Conservation (phyloP, 1,140 invertebrate species). For the Hypsibius dujardini region DNA sequence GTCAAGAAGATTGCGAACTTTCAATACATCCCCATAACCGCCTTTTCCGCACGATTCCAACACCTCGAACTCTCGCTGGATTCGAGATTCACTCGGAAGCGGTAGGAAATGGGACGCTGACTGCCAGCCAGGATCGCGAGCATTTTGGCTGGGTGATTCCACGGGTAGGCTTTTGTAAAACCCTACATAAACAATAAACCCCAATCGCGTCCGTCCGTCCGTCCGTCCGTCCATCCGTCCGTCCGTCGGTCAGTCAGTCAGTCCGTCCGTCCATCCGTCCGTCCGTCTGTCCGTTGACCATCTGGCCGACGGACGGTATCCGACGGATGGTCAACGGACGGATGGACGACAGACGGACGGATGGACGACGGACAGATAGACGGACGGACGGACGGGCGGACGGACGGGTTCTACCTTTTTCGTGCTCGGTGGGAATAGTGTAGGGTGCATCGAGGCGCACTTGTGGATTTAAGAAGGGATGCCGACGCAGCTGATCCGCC, state of each 20-base stretch:
- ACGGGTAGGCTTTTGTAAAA: background rate
- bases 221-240: too few relatives aligned
- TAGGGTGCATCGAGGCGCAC: too few relatives aligned
- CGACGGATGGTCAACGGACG: too few relatives aligned
- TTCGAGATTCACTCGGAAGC: constrained; percentile 46
- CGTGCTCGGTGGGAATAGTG: constrained; percentile 21
- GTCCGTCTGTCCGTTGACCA: too few relatives aligned
- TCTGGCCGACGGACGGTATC: too few relatives aligned
- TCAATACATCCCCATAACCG: constrained; percentile 85
- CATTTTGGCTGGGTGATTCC: background rate
- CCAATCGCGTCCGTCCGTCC: background rate
- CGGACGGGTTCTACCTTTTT: constrained; percentile 21
- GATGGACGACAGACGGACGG: too few relatives aligned
- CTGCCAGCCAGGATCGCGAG: constrained; percentile 11
- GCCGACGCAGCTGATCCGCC: constrained; percentile 44
- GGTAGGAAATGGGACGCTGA: constrained; percentile 29
- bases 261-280: too few relatives aligned
- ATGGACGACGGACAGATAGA: too few relatives aligned
- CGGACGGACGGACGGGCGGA: too few relatives aligned
- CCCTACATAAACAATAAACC: constrained; percentile 8
- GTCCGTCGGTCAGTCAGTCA: too few relatives aligned
- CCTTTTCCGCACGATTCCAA: constrained; percentile 70
- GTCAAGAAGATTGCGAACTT: constrained; percentile 81
- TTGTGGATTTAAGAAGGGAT: constrained; percentile 31
- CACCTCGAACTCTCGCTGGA: constrained; percentile 63